phyloP scores from a whole-genome alignment of 2,113 vertebrate species.

The Grammomys dolichurus region DNA sequence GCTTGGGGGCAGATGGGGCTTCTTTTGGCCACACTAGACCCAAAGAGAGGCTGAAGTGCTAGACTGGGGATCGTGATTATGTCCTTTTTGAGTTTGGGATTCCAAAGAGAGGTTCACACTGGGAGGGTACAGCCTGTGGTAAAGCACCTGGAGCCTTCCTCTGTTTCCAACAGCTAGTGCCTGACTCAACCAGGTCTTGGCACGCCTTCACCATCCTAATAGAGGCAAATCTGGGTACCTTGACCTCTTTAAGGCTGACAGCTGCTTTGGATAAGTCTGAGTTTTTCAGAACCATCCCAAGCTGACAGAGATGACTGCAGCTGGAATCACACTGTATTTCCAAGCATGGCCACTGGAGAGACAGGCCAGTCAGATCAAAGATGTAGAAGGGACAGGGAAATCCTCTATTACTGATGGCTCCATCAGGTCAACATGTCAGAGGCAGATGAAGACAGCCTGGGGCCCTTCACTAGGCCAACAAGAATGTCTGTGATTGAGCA shows the following conservation, averaged over 20 bases:
- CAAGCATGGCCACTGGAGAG: neutral
- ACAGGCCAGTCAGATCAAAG: neutral
- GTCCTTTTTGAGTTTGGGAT: neutral
- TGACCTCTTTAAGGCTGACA: neutral
- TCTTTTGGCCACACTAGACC: neutral
- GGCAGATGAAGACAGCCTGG: neutral
- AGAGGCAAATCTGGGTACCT: neutral
- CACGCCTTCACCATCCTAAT: neutral
- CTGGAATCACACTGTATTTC: neutral
- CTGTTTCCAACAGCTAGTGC: neutral
- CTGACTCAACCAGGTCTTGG: neutral
- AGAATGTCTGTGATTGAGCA: neutral
- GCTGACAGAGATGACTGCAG: too few relatives aligned
- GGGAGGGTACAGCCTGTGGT: neutral
- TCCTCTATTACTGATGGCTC: neutral
- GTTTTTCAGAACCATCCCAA: neutral
- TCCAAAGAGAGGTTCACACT: neutral
- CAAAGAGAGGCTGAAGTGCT: neutral
- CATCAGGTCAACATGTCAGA: neutral
- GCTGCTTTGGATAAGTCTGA: neutral
- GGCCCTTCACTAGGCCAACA: fast-evolving
- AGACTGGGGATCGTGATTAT: fast-evolving
- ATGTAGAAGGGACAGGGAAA: neutral
- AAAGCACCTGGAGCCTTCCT: neutral
- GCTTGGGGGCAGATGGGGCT: neutral